Evolutionary conservation across 1,140 invertebrate species (phyloP).

Genomic region (Rhysida immarginata): DNA sequence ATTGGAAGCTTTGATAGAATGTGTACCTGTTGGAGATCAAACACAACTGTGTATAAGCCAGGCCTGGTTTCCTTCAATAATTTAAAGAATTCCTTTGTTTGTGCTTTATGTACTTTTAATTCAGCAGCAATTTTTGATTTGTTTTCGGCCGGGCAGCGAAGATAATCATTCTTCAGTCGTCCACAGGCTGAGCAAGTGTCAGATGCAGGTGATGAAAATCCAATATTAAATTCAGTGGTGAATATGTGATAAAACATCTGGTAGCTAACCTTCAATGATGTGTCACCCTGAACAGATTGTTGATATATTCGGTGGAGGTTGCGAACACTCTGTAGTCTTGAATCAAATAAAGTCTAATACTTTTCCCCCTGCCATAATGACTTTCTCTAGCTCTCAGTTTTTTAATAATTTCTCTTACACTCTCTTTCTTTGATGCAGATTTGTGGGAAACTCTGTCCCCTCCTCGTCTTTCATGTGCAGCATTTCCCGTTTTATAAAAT

Average conservation of each 20-base stretch:
- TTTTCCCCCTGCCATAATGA: not conserved
- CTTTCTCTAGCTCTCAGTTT: not conserved
- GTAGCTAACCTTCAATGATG: not conserved
- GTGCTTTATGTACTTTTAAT: not conserved
- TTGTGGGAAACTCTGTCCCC: not conserved
- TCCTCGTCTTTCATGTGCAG: not conserved
- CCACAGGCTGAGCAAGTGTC: not conserved
- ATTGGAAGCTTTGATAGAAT: not conserved
- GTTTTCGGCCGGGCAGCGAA: not conserved
- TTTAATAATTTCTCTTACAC: not conserved
- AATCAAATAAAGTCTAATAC: not conserved
- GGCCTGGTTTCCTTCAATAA: not conserved
- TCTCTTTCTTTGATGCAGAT: not conserved
- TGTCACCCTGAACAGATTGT: not conserved
- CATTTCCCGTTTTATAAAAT: conserved; percentile 2
- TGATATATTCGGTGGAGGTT: not conserved
- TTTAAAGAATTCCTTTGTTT: not conserved
- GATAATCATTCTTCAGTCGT: not conserved
- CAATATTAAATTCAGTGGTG: not conserved
- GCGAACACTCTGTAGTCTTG: not conserved
- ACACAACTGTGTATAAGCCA: not conserved
- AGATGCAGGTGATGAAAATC: not conserved
- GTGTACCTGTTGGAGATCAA: not conserved
- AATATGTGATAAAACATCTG: not conserved
- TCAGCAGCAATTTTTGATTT: not conserved